Percentiles rank a stretch among this genome's conserved stretches.
Evolutionary conservation across 2,113 vertebrate species (phyloP).

Genomic region (Anarhynchus alexandrinus): DNA sequence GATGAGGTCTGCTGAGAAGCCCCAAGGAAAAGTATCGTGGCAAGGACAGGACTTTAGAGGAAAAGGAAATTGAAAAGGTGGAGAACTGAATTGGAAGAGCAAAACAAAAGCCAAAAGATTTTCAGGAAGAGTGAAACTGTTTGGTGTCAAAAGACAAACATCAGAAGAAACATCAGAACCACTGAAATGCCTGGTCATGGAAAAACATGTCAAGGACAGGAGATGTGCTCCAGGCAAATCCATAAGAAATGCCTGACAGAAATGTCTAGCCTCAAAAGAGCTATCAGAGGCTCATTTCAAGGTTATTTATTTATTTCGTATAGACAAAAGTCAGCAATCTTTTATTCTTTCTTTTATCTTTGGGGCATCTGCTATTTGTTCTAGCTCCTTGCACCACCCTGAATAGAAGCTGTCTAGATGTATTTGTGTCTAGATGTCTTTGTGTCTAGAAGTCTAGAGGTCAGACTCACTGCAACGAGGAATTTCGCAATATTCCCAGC

Average conservation of each 20-base stretch:
- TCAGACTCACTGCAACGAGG: conserved; percentile 84
- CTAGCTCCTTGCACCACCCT: background rate
- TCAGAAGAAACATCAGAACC: background rate
- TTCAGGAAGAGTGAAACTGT: background rate
- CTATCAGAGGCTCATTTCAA: background rate
- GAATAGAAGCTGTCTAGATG: background rate
- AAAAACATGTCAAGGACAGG: background rate
- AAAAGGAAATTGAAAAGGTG: background rate
- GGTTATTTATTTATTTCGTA: background rate
- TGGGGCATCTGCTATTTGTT: background rate
- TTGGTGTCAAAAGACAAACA: background rate
- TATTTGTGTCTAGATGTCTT: background rate
- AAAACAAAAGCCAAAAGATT: background rate
- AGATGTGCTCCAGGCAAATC: background rate
- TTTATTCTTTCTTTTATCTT: background rate
- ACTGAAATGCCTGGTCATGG: background rate
- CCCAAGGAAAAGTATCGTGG: background rate
- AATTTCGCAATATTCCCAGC: conserved; percentile 89
- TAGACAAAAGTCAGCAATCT: background rate
- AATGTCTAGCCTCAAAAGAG: background rate
- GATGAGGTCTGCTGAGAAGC: background rate
- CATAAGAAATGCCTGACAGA: background rate
- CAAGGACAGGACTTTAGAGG: background rate
- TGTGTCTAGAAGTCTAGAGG: background rate
- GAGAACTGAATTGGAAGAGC: background rate